Evolutionary conservation across 2,113 vertebrate species (phyloP).

Genomic region (Centropus unirufus): DNA sequence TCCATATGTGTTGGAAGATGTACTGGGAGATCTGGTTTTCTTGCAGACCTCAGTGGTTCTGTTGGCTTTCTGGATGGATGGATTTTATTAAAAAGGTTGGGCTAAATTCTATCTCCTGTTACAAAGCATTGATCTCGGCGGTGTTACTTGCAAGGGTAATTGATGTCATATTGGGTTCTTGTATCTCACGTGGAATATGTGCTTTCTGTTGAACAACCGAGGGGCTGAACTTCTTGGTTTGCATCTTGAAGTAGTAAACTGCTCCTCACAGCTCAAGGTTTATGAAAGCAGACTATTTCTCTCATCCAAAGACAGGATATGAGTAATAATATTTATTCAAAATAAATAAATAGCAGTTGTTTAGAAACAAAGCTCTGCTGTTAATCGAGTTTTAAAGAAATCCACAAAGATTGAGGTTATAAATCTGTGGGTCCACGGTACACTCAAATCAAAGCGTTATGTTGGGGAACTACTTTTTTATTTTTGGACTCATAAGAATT

Average conservation of each 20-base stretch:
- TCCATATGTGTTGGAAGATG: background rate
- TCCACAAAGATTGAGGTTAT: background rate
- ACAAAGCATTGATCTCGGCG: background rate
- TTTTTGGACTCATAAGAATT: background rate
- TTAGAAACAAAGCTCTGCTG: slow-evolving; percentile 13
- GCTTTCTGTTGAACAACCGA: background rate
- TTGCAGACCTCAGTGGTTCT: background rate
- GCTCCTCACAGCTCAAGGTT: background rate
- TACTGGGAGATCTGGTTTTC: background rate
- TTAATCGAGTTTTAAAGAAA: background rate
- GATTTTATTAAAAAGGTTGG: background rate
- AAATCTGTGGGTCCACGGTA: background rate
- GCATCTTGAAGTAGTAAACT: slow-evolving; percentile 39
- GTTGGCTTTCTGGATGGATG: background rate
- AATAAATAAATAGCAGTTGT: slow-evolving; percentile 19
- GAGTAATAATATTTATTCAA: background rate
- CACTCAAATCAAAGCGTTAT: background rate
- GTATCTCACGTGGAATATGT: background rate
- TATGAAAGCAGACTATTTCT: background rate
- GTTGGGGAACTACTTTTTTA: background rate
- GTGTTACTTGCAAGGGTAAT: background rate
- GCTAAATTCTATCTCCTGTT: background rate
- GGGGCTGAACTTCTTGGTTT: background rate
- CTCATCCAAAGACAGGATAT: slow-evolving; percentile 6
- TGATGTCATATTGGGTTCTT: background rate